Conservation (phyloP, 1,140 invertebrate species). For the Heterodera carotae region DNA sequence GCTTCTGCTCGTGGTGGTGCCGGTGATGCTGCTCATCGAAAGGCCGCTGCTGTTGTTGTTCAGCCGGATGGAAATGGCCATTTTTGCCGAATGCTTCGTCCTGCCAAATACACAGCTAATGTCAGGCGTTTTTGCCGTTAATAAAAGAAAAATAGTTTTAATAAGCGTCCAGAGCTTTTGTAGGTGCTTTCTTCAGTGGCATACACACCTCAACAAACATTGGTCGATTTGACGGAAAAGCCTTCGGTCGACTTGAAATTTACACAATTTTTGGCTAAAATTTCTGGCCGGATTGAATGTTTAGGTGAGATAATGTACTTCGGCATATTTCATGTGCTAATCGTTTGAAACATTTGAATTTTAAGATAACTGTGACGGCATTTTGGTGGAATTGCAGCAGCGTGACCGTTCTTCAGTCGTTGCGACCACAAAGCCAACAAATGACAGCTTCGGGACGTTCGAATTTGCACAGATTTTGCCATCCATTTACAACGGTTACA, state of each 20-base stretch:
- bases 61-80: conserved; percentile 16
- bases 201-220: conserved; percentile 26
- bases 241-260: conserved; percentile 35
- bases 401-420: background rate
- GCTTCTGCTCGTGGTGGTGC: no score
- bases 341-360: background rate
- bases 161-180: no score
- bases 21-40: background rate
- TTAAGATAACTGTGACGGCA: background rate
- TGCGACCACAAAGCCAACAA: background rate
- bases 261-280: conserved; percentile 37
- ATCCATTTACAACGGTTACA: background rate
- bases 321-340: background rate
- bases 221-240: conserved; percentile 5
- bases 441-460: background rate
- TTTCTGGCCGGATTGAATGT: conserved; percentile 31
- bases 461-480: background rate
- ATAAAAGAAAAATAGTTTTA: no score
- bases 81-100: conserved; percentile 21
- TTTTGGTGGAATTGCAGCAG: background rate
- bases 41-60: background rate
- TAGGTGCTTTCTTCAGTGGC: conserved; percentile 8
- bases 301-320: conserved; percentile 21
- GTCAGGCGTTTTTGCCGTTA: no score
- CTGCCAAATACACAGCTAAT: conserved; percentile 19